Conservation (phyloP, 2,888 invertebrate species). For the Melanostoma scalare region DNA sequence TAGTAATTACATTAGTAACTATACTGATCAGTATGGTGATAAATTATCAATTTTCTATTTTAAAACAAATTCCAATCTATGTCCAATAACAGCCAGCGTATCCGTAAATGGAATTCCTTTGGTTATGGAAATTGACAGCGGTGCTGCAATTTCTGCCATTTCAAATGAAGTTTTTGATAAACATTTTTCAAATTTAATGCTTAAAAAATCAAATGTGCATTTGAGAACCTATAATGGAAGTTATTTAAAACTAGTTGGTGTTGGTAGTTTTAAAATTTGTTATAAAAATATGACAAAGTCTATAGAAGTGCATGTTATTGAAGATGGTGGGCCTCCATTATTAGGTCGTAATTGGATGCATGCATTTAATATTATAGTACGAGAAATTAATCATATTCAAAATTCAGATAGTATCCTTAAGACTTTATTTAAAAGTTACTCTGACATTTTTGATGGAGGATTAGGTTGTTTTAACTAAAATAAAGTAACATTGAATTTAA, state of each 20-base stretch:
- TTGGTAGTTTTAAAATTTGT: slow-evolving; percentile 18
- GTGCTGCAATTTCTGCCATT: slow-evolving; percentile 44
- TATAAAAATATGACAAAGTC: slow-evolving; percentile 21
- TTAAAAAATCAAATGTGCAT: slow-evolving; percentile 6
- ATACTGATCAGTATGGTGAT: slow-evolving; percentile 7
- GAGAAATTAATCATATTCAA: slow-evolving; percentile 30
- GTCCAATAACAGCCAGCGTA: slow-evolving; percentile 28
- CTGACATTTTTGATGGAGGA: slow-evolving; percentile 27
- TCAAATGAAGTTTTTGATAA: slow-evolving; percentile 32
- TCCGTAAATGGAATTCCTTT: slow-evolving; percentile 36
- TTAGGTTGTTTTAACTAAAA: slow-evolving; percentile 43
- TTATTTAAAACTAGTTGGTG: slow-evolving; percentile 21
- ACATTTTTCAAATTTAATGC: slow-evolving; percentile 30
- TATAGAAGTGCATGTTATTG: slow-evolving; percentile 28
- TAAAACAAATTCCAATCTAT: slow-evolving; percentile 30
- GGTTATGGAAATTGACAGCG: slow-evolving; percentile 48
- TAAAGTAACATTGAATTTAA: slow-evolving; percentile 36
- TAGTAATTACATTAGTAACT: slow-evolving; percentile 15
- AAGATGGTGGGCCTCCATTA: slow-evolving; percentile 26
- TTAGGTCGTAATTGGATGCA: slow-evolving; percentile 23
- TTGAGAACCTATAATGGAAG: slow-evolving; percentile 31
- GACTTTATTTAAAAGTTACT: background rate
- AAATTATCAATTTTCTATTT: slow-evolving; percentile 44
- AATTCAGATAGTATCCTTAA: background rate
- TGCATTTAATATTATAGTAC: slow-evolving; percentile 10